A percentile compares a stretch with the other conserved stretches of the same genome.
phyloP scores from a whole-genome alignment of 2,113 vertebrate genomes.

The Gallinago jamesoni region DNA sequence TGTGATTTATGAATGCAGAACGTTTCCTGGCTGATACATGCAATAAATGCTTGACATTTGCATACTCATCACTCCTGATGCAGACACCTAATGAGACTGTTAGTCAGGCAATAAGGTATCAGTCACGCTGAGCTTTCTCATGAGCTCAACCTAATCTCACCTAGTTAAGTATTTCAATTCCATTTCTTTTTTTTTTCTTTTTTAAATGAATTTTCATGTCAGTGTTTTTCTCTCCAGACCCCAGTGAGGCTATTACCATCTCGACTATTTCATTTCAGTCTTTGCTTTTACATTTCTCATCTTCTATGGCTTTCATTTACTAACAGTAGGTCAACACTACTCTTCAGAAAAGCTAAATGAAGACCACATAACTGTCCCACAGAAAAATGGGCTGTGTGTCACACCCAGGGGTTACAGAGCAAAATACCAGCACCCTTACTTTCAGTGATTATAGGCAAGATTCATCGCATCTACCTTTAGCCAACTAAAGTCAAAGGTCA shows the following conservation, averaged over 20 bases:
- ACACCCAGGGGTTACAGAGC: neutral
- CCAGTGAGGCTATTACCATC: neutral
- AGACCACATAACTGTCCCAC: neutral
- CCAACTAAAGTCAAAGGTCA: neutral
- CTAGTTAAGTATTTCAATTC: neutral
- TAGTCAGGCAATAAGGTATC: neutral
- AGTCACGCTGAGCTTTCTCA: neutral
- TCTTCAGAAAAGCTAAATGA: neutral
- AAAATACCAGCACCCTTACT: neutral
- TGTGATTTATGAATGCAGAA: neutral
- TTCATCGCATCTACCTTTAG: neutral
- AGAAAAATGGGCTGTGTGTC: neutral
- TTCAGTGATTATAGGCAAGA: neutral
- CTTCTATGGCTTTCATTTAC: neutral
- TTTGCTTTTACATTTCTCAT: neutral
- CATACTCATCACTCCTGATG: neutral
- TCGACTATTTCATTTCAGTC: neutral
- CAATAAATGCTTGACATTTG: neutral
- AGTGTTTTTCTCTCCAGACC: neutral
- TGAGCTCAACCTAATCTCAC: neutral
- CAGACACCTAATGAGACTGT: neutral
- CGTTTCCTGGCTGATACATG: neutral
- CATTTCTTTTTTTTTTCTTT: neutral
- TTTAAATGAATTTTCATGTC: neutral
- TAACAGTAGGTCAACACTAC: neutral